phyloP scores from a whole-genome alignment of 2,888 invertebrate species.

The Thecophora atra region DNA sequence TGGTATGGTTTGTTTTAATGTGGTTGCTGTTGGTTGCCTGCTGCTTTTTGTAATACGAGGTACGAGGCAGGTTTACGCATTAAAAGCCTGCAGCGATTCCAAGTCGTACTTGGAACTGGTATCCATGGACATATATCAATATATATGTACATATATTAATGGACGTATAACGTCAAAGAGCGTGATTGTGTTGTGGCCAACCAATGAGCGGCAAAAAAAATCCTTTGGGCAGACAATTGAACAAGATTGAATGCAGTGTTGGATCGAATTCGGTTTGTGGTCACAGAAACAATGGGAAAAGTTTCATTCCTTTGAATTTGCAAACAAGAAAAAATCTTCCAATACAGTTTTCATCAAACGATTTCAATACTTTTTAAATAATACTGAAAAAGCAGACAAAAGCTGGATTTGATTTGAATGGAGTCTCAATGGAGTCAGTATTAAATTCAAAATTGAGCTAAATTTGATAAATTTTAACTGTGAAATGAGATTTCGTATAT shows the following conservation, averaged over 20 bases:
- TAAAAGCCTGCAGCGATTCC: constrained; percentile 41
- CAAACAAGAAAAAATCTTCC: too few relatives aligned
- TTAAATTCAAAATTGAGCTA: too few relatives aligned
- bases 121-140: not conserved
- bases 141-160: not conserved
- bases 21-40: constrained; percentile 20
- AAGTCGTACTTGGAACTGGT: constrained; percentile 9
- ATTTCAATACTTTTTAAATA: too few relatives aligned
- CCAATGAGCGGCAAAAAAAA: not conserved
- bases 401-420: too few relatives aligned
- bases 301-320: too few relatives aligned
- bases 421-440: too few relatives aligned
- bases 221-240: not conserved
- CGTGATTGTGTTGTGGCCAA: not conserved
- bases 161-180: not conserved
- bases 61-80: constrained; percentile 46
- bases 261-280: not conserved
- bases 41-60: constrained; percentile 25
- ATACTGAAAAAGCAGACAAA: too few relatives aligned
- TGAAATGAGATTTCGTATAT: too few relatives aligned
- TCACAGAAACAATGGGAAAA: too few relatives aligned
- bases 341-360: too few relatives aligned
- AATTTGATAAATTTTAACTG: too few relatives aligned
- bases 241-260: not conserved
- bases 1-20: constrained; percentile 42